phyloP scores from a whole-genome alignment of 2,113 vertebrate genomes.

The Hemibates koningsi region DNA sequence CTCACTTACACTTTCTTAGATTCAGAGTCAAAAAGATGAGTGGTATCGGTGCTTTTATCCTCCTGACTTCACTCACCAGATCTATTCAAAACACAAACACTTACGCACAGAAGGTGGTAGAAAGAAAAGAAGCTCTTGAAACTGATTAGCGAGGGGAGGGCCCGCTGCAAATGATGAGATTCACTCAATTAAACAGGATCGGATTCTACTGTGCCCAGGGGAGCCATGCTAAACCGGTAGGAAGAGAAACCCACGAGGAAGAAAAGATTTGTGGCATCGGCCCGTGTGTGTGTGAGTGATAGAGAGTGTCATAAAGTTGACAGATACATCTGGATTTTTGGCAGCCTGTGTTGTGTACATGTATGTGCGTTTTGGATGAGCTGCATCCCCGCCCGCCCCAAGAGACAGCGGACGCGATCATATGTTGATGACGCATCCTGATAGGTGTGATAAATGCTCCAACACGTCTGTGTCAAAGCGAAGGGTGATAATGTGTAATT shows the following conservation, averaged over 20 bases:
- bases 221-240: constrained; percentile 28
- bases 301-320: not conserved
- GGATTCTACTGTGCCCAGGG: constrained; percentile 33
- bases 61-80: constrained; percentile 24
- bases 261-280: constrained; percentile 2
- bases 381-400: not conserved
- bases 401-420: constrained; percentile 28
- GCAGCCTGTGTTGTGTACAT: not conserved
- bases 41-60: constrained; percentile 40
- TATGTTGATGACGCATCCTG: constrained; percentile 52
- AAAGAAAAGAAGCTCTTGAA: constrained; percentile 49
- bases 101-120: not conserved
- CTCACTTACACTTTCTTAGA: not conserved
- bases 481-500: constrained; percentile 64
- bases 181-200: constrained; percentile 65
- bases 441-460: constrained; percentile 65
- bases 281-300: not conserved
- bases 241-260: not conserved
- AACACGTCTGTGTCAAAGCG: constrained; percentile 50
- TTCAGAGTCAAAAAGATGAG: constrained; percentile 26
- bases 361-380: not conserved
- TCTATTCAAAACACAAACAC: constrained; percentile 27
- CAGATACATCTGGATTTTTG: constrained; percentile 18
- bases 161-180: constrained; percentile 59
- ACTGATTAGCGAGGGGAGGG: constrained; percentile 47